phyloP scores from a whole-genome alignment of 2,888 invertebrate genomes.

The Nymphalis polychloros region DNA sequence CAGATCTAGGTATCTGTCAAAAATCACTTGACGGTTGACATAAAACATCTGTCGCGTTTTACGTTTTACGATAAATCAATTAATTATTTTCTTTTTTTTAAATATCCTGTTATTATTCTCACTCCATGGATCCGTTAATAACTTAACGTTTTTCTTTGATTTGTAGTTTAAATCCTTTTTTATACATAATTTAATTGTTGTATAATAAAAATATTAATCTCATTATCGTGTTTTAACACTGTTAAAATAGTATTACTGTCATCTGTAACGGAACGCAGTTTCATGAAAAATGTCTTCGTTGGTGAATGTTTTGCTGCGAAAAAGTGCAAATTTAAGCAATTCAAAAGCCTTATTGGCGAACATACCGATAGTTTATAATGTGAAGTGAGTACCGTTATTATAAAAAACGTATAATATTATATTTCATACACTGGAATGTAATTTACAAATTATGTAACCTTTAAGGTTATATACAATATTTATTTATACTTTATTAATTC shows the following conservation, averaged over 20 bases:
- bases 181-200: background rate
- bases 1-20: background rate
- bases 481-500: slow-evolving; percentile 21
- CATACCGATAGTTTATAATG: slow-evolving; percentile 74
- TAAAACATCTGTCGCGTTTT: background rate
- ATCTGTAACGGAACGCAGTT: slow-evolving; percentile 51
- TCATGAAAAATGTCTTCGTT: slow-evolving; percentile 75
- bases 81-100: background rate
- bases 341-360: slow-evolving; percentile 70
- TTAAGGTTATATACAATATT: slow-evolving; percentile 58
- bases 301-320: slow-evolving; percentile 80
- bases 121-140: background rate
- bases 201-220: background rate
- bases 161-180: no score
- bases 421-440: slow-evolving; percentile 34
- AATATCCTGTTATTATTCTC: no score
- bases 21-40: slow-evolving; percentile 10
- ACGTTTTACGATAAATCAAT: slow-evolving; percentile 11
- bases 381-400: slow-evolving; percentile 69
- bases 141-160: background rate
- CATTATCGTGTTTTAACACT: background rate
- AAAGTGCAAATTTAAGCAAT: slow-evolving; percentile 73
- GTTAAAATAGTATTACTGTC: background rate
- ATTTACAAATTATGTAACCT: slow-evolving; percentile 71
- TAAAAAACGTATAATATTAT: slow-evolving; percentile 31